A percentile compares a stretch with the other conserved stretches of the same genome.
phyloP scores from a whole-genome alignment of 1,140 invertebrate genomes.

The Penaeus chinensis region DNA sequence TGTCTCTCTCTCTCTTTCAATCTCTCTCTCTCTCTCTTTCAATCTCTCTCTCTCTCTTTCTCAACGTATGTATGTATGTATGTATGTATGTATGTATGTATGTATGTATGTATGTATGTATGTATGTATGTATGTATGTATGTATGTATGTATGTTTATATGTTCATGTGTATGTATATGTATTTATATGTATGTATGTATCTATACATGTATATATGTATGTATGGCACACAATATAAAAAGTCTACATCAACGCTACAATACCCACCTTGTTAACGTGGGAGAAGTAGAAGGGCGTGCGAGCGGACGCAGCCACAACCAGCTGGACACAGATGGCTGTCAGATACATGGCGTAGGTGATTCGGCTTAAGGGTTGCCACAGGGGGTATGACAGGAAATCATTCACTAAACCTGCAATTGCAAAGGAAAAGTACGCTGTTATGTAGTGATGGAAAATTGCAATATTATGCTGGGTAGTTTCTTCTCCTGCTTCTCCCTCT shows the following conservation, averaged over 20 bases:
- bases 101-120: neutral
- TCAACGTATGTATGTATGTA: too few relatives aligned
- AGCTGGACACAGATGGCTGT: conserved; percentile 73
- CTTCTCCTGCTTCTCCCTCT: too few relatives aligned
- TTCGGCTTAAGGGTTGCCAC: conserved; percentile 84
- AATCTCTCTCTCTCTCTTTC: too few relatives aligned
- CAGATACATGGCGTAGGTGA: conserved; percentile 91
- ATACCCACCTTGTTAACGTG: neutral
- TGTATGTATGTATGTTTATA: neutral
- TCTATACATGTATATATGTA: neutral
- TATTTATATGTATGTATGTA: neutral
- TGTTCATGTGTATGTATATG: neutral
- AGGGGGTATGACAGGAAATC: conserved; percentile 82
- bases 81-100: too few relatives aligned
- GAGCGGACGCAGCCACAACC: too few relatives aligned
- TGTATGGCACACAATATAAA: neutral
- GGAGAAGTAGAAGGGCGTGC: neutral
- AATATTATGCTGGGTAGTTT: too few relatives aligned
- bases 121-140: neutral
- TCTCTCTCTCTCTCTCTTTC: too few relatives aligned
- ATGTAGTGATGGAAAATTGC: neutral
- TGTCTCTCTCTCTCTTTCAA: too few relatives aligned
- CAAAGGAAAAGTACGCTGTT: neutral
- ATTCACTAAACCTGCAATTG: conserved; percentile 71
- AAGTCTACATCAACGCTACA: neutral